Evolutionary conservation across 2,888 invertebrate species (phyloP).

Genomic region (Thera britannica): DNA sequence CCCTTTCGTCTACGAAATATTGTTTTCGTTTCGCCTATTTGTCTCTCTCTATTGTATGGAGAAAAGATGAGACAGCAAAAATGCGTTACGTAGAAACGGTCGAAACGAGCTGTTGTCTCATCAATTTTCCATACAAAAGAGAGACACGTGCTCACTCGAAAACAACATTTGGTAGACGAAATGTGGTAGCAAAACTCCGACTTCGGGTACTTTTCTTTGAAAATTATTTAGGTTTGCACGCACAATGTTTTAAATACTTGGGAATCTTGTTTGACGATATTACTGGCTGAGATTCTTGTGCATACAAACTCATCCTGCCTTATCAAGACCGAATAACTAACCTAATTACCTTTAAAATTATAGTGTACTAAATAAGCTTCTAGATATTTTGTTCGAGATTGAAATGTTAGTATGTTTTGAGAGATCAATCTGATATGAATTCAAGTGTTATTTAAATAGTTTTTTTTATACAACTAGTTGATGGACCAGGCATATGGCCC

Average conservation of each 20-base stretch:
- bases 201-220: neutral
- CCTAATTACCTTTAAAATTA: constrained; percentile 19
- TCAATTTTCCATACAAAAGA: too few relatives aligned
- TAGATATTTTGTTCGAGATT: constrained; percentile 6
- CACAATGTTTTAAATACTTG: constrained; percentile 23
- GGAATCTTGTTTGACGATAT: constrained; percentile 13
- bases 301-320: constrained; percentile 46
- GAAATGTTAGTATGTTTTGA: constrained; percentile 7
- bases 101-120: too few relatives aligned
- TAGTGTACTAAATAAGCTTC: constrained; percentile 15
- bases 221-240: constrained; percentile 22
- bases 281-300: constrained; percentile 53
- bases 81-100: too few relatives aligned
- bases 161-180: too few relatives aligned
- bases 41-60: too few relatives aligned
- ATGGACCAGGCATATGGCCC: too few relatives aligned
- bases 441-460: neutral
- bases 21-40: too few relatives aligned
- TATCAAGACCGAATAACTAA: constrained; percentile 38
- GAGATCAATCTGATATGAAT: neutral
- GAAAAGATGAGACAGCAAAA: too few relatives aligned
- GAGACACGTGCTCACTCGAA: too few relatives aligned
- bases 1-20: too few relatives aligned
- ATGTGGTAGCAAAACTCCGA: too few relatives aligned
- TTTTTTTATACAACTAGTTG: neutral